Evolutionary conservation across 1,140 invertebrate species (phyloP), one percentile per base, ranked within the genome.

Genomic region (Caenorhabditis tropicalis): DNA sequence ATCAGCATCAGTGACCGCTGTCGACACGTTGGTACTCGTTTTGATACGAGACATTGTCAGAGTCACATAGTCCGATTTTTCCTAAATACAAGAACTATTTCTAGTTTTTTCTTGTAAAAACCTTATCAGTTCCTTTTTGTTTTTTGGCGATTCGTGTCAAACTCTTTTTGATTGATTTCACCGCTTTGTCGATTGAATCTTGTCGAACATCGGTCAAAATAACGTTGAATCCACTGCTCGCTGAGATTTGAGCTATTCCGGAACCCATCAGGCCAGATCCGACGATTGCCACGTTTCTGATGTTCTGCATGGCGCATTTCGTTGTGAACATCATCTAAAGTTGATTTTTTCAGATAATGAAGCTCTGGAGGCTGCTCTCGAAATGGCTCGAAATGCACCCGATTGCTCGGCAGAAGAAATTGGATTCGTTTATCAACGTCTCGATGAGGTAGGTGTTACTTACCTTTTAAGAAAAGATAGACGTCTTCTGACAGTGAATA

Each of bases 91-190:
- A 10, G 49, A 9, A 24, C 43, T 29, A n/a, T 19, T 9, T 12
- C 7, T 27, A 1, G 21, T 24, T 39, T 2, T 43, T 65, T 43
- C 16, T 6, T 4, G 33, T 27, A 12, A 0, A n/a, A 87, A 92
- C 92, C 89, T 92, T 87, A 87, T 93, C 91, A 85, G 93, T 93
- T 89, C 95, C 94, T 92, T 94, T 95, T 46, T 94, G 91, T 91
- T 96, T 96, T 91, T 95, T 95, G 1, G 94, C 94, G 0, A 96
- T 94, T 87, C 95, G 92, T 53, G 92, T 91, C 10, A 96, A 91
- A 91, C 94, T 95, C 79, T 92, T 93, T 81, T 93, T 88, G 81
- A 96, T 96, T 27, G 92, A 33, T 60, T 85, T 86, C 56, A 65
- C 58, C 27, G 80, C 86, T 33, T 85, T 82, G 19, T 85, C 83